Conservation (phyloP, 1,140 invertebrate species). For the Danaus melanippus region DNA sequence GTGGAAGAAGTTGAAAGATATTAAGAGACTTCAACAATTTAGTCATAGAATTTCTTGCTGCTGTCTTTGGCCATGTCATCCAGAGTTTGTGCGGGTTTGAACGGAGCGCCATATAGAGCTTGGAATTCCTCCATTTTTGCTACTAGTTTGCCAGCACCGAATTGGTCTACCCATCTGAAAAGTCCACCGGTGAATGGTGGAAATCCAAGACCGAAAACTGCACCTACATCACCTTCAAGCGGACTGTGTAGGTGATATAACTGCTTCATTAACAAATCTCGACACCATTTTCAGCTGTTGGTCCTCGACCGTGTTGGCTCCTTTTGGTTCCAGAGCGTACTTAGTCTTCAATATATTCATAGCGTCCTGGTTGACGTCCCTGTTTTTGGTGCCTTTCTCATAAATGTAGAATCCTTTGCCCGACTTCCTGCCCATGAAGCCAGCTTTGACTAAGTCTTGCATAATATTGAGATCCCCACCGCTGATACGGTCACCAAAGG, state of each 20-base stretch:
- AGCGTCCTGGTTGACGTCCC: conserved; percentile 87
- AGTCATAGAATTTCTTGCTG: conserved; percentile 87
- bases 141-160: conserved; percentile 92
- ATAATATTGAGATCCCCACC: conserved; percentile 87
- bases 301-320: conserved; percentile 89
- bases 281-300: conserved; percentile 92
- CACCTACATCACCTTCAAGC: conserved; percentile 97
- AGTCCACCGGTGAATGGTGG: conserved; percentile 99
- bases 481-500: conserved; percentile 86
- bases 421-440: conserved; percentile 94
- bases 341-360: conserved; percentile 88
- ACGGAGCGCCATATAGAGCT: conserved; percentile 87
- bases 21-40: conserved; percentile 12
- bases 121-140: conserved; percentile 91
- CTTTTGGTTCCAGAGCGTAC: conserved; percentile 82
- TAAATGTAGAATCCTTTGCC: conserved; percentile 97
- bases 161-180: conserved; percentile 95
- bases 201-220: conserved; percentile 99
- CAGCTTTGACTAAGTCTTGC: conserved; percentile 90
- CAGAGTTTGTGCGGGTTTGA: conserved; percentile 93
- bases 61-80: conserved; percentile 92
- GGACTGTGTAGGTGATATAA: conserved; percentile 95
- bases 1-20: conserved; percentile 14
- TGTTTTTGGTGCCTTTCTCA: conserved; percentile 83
- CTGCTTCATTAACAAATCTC: conserved; percentile 97